A percentile compares a stretch with the other conserved stretches of the same genome.
phyloP scores from a whole-genome alignment of 2,888 invertebrate genomes.

The Galeopsomyia nigrocyanea region DNA sequence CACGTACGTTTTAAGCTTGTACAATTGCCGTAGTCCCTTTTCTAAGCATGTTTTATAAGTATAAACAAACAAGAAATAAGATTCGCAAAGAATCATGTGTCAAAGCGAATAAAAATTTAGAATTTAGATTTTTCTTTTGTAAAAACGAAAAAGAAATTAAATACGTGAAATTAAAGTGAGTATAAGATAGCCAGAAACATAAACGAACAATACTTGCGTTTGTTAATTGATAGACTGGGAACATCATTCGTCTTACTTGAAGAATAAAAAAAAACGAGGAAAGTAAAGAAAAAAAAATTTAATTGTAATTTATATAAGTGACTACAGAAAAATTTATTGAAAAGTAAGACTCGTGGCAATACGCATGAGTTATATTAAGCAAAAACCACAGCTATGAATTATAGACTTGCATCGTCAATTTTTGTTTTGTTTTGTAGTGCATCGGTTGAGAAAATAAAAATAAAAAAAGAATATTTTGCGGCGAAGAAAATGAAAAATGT shows the following conservation, averaged over 20 bases:
- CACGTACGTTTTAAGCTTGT: slow-evolving; percentile 34
- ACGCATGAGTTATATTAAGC: slow-evolving; percentile 24
- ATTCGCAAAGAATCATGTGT: slow-evolving; percentile 38
- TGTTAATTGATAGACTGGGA: slow-evolving; percentile 22
- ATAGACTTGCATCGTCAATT: slow-evolving; percentile 44
- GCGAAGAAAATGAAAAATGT: slow-evolving; percentile 2
- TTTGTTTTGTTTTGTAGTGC: slow-evolving; percentile 32
- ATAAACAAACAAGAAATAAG: slow-evolving; percentile 19
- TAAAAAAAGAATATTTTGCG: slow-evolving; percentile 22
- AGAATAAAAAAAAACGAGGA: slow-evolving; percentile 9
- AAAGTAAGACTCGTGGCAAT: slow-evolving; percentile 36
- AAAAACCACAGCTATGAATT: slow-evolving; percentile 29
- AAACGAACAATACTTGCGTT: slow-evolving; percentile 18
- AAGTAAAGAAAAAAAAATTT: slow-evolving; percentile 35
- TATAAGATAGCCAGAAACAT: slow-evolving; percentile 22
- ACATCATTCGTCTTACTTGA: slow-evolving; percentile 18
- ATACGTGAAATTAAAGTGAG: slow-evolving; percentile 13
- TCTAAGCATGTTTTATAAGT: slow-evolving; percentile 38
- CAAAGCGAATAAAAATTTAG: slow-evolving; percentile 35
- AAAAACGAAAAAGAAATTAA: slow-evolving; percentile 9
- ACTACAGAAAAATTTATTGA: slow-evolving; percentile 23
- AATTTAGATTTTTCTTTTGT: slow-evolving; percentile 29
- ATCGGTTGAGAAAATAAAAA: slow-evolving; percentile 10
- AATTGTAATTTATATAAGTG: slow-evolving; percentile 16
- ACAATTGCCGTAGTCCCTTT: slow-evolving; percentile 36